Base-by-base conservation (phyloP, 2,888 invertebrate species). In the Cerastoderma edule region DNA sequence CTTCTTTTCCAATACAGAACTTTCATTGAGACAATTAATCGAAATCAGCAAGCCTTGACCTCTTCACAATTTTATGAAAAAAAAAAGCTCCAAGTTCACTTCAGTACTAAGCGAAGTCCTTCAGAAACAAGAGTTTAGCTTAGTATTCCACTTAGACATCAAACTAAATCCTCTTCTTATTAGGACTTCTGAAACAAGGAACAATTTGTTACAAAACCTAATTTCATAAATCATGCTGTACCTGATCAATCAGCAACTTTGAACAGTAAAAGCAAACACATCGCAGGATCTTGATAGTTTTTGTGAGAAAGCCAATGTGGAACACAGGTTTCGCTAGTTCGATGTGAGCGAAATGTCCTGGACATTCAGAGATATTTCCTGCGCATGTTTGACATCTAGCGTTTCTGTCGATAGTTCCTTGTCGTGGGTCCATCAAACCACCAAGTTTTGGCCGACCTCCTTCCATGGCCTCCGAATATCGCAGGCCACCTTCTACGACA, bases 231-330 rank as follows among this genome's bases (percentile, higher is more conserved):
- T n/a, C n/a, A n/a, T 50, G 4, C 16, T 96, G 96, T 94, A 97
- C 96, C 50, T 98, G 97, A 89, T 97, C 98, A 74, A 99, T 97
- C 83, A 99, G 95, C 88, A 99, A 94, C 93, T 98, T 99, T 57
- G 99, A 99, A 93, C 99, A 99, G 93, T 98, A 99, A 93, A 99
- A 99, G 93, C 99, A 99, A 28, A 99, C 99, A 93, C 99, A 99
- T 93, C 99, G 95, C n/a, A 99, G 94, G 76, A 98, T 95, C 94
- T 99, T 99, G 83, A 99, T 97, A 0, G 97, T 97, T 94, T 99
- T 99, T 44, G 98, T 97, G 67, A 99, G 95, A 91, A 99, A 99
- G 46, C 99, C 99, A 91, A 99, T 96, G 92, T 99, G 99, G 93
- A 97, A 99, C 0, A 99, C 99, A 27, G 99, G 99, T 93, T 99